phyloP scores from a whole-genome alignment of 2,888 invertebrate genomes.

The Volucella inflata region DNA sequence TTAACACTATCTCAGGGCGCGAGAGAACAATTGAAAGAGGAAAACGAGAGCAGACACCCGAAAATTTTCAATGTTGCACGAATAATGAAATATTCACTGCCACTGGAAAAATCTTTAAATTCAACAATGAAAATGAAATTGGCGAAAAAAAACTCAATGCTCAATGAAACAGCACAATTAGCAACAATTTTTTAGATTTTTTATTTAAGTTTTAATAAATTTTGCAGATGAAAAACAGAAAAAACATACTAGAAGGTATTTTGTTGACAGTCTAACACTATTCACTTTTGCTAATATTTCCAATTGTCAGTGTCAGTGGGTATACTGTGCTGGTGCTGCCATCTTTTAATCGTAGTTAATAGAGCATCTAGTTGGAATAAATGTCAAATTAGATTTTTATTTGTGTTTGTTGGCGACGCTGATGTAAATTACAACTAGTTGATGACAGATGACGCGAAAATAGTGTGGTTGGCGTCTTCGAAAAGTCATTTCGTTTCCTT shows the following conservation, averaged over 20 bases:
- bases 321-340: slow-evolving; percentile 43
- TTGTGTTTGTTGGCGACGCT: slow-evolving; percentile 21
- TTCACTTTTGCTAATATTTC: slow-evolving; percentile 61
- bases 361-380: slow-evolving; percentile 20
- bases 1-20: slow-evolving; percentile 20
- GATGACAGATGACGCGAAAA: background rate
- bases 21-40: slow-evolving; percentile 45
- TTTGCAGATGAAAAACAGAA: slow-evolving; percentile 46
- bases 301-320: slow-evolving; percentile 68
- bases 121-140: background rate
- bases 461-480: background rate
- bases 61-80: slow-evolving; percentile 74
- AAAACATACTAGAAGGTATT: slow-evolving; percentile 51
- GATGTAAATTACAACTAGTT: background rate
- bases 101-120: slow-evolving; percentile 48
- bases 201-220: slow-evolving; percentile 31
- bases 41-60: slow-evolving; percentile 69
- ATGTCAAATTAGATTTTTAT: background rate
- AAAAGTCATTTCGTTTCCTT: background rate
- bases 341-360: slow-evolving; percentile 28
- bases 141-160: background rate
- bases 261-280: slow-evolving; percentile 70
- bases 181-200: background rate
- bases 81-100: slow-evolving; percentile 61
- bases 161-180: background rate